Evolutionary conservation across 2,888 invertebrate species (phyloP).

Genomic region (Sminthurinus aureus): DNA sequence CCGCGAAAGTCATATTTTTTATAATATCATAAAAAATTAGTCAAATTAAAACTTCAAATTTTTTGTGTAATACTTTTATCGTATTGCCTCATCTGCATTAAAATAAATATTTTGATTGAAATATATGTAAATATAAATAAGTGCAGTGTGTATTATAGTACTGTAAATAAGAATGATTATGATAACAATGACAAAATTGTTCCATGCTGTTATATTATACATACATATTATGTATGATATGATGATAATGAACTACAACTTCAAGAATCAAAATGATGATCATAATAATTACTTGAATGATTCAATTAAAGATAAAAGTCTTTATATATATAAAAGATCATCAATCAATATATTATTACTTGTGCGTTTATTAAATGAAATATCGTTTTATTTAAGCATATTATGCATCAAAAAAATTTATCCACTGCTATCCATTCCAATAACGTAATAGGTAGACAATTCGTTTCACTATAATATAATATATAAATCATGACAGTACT

Average conservation of each 20-base stretch:
- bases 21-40: neutral
- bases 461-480: constrained; percentile 31
- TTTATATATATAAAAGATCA: constrained; percentile 9
- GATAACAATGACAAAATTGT: neutral
- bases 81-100: too few species aligned
- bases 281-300: neutral
- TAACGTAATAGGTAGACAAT: neutral
- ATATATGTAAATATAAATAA: neutral
- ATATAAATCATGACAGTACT: neutral
- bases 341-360: too few species aligned
- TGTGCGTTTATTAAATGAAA: constrained; percentile 25
- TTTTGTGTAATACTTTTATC: too few species aligned
- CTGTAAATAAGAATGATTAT: too few species aligned
- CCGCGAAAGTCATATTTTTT: neutral
- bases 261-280: constrained; percentile 2
- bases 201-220: neutral
- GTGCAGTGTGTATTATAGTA: too few species aligned
- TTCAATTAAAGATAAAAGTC: neutral
- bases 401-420: too few species aligned
- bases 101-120: neutral
- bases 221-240: too few species aligned
- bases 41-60: too few species aligned
- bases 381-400: too few species aligned
- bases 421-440: too few species aligned
- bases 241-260: constrained; percentile 3